These are phyloP conservation scores for Porites divaricata DNA, from an alignment of 92 coral and sea anemone genomes.

Conservation along the genomic window DNA sequence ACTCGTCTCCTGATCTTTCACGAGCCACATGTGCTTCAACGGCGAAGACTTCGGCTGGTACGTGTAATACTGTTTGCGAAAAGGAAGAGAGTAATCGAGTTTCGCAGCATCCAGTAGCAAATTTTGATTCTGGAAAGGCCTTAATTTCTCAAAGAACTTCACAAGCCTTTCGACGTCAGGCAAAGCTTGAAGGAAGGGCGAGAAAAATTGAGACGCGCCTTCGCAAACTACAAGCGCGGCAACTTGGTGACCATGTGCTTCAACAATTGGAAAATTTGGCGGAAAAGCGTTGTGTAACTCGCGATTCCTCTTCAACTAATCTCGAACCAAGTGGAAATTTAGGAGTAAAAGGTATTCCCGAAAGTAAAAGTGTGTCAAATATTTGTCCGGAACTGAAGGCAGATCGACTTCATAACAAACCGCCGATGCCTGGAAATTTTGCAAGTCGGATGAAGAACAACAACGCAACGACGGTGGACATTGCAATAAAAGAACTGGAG, in stretches of 20 bases:
- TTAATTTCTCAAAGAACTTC: conserved; percentile 76
- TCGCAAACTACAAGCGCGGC: conserved; percentile 99
- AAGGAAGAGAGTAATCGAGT: conserved; percentile 75
- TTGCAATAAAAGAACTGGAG: conserved; percentile 38
- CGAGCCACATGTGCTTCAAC: conserved; percentile 95
- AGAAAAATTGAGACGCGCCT: conserved; percentile 95
- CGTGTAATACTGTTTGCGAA: conserved; percentile 84
- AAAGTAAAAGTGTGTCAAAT: conserved; percentile 43
- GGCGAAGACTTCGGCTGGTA: conserved; percentile 93
- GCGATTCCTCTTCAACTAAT: conserved; percentile 40
- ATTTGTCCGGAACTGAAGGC: conserved; percentile 43
- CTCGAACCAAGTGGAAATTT: conserved; percentile 45
- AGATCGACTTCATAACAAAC: conserved; percentile 30
- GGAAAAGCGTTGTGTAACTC: conserved; percentile 30
- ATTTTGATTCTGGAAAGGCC: conserved; percentile 68
- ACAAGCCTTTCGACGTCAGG: conserved; percentile 78
- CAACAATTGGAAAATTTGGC: conserved; percentile 77
- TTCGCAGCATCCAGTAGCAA: conserved; percentile 90
- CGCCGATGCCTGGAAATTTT: conserved; percentile 32
- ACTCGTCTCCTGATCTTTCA: conserved; percentile 81
- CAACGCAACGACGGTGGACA: conserved; percentile 42
- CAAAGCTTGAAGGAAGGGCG: conserved; percentile 87
- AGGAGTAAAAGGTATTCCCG: conserved; percentile 36
- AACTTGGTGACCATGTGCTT: conserved; percentile 98
- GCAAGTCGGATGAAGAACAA: conserved; percentile 40